Evolutionary conservation across 1,140 invertebrate species (phyloP), one percentile per base, ranked within the genome.

Genomic region (Dendroctonus valens): DNA sequence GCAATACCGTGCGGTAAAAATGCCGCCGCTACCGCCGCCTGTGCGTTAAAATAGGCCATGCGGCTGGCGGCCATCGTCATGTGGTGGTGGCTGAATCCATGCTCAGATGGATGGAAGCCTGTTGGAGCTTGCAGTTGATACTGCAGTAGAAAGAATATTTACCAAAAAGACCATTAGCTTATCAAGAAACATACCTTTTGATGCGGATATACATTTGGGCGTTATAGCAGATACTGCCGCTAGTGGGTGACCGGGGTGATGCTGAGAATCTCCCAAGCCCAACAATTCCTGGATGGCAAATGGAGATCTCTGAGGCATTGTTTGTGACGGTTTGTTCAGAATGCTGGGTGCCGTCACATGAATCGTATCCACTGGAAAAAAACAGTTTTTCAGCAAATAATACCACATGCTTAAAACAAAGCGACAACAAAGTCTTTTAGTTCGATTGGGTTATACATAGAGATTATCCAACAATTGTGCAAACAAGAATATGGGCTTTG

Each of bases 281-380:
- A 95, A 81, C 70, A 95, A 83, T 82, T 96, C 92, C 79, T 96
- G 92, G 76, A 95, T 95, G 69, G 91, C 93, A 81, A 95, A 96
- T 12, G 92, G 92, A 69, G 91, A 93, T 71, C 92, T 83, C 79
- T 94, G 91, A 69, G 91, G 91, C 83, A 90, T 86, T 60, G 81
- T 77, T 68, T 78, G 77, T 41, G 76, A 73, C 44, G 77, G 75
- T 50, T 78, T 77, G 69, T 76, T 79, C 37, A 79, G 68, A n/a
- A 79, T 78, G 51, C 76, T 77, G 12, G 77, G 78, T n/a, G 78
- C 77, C 26, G 78, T 78, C 65, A 78, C 77, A 71, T 78, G 77
- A 37, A 78, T 76, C 37, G 77, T 78, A 59, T 74, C 73, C 59
- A 76, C 75, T 74, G 15, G 50, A 61, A 67, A 61, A 67, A 41